These are phyloP conservation scores for Neolamprologus toae DNA, from an alignment of 2,113 vertebrate species.

Conservation along the genomic window DNA sequence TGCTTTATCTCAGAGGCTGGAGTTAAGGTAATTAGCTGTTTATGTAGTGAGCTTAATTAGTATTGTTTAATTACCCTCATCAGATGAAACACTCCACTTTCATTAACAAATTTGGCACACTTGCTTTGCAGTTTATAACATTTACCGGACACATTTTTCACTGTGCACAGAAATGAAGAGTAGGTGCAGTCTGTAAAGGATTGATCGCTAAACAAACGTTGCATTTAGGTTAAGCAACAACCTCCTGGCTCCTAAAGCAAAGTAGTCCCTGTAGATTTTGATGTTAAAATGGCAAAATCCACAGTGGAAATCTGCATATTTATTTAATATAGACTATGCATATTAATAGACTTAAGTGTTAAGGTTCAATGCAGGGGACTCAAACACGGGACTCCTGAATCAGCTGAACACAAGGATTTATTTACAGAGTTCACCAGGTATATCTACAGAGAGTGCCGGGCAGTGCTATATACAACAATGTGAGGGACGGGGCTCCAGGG, in stretches of 20 bases:
- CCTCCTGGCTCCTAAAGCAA: background rate
- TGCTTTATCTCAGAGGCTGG: slow-evolving; percentile 19
- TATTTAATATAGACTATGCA: background rate
- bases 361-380: background rate
- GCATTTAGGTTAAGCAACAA: background rate
- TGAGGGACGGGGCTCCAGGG: background rate
- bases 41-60: slow-evolving; percentile 55
- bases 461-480: background rate
- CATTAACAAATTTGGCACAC: slow-evolving; percentile 5
- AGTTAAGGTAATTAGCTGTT: slow-evolving; percentile 53
- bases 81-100: slow-evolving; percentile 39
- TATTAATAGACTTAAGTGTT: background rate
- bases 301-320: background rate
- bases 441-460: background rate
- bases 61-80: slow-evolving; percentile 64
- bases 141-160: background rate
- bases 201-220: background rate
- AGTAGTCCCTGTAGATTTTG: background rate
- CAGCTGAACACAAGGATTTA: background rate
- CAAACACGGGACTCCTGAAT: background rate
- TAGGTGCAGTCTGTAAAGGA: background rate
- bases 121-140: slow-evolving; percentile 16
- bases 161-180: background rate
- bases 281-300: background rate
- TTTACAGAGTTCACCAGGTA: background rate